These are phyloP conservation scores for Timandra comae DNA, from an alignment of 2,888 invertebrate species.

Conservation along the genomic window DNA sequence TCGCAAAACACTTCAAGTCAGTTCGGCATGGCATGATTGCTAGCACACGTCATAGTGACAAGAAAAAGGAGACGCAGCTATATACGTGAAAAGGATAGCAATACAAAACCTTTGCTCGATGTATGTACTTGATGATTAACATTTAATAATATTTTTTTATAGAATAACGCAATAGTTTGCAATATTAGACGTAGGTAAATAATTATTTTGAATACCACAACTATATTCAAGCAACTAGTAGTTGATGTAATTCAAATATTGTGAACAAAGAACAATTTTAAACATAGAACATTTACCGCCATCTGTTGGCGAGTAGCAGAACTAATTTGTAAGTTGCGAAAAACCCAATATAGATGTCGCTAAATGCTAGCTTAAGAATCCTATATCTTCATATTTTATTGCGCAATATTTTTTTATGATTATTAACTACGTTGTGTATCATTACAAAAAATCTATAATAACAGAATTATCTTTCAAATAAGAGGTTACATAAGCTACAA, in stretches of 20 bases:
- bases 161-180: no score
- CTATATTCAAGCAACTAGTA: no score
- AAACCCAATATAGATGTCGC: conserved; percentile 11
- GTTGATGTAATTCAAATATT: no score
- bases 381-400: conserved; percentile 4
- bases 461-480: conserved; percentile 1
- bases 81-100: conserved; percentile 27
- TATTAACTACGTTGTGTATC: background rate
- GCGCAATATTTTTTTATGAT: conserved; percentile 8
- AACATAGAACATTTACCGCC: conserved; percentile 16
- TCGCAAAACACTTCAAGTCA: conserved; percentile 23
- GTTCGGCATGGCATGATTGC: conserved; percentile 23
- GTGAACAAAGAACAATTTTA: background rate
- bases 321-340: conserved; percentile 7
- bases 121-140: no score
- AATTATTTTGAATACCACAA: no score
- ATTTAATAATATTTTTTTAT: no score
- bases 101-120: background rate
- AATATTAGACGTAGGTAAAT: no score
- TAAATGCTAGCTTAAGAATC: background rate
- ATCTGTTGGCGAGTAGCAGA: conserved; percentile 25
- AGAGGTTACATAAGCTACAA: background rate
- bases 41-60: conserved; percentile 63
- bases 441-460: conserved; percentile 1
- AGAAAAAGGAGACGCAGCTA: conserved; percentile 37